Conservation (phyloP, 1,140 invertebrate species). For the Hormaphis cornu region DNA sequence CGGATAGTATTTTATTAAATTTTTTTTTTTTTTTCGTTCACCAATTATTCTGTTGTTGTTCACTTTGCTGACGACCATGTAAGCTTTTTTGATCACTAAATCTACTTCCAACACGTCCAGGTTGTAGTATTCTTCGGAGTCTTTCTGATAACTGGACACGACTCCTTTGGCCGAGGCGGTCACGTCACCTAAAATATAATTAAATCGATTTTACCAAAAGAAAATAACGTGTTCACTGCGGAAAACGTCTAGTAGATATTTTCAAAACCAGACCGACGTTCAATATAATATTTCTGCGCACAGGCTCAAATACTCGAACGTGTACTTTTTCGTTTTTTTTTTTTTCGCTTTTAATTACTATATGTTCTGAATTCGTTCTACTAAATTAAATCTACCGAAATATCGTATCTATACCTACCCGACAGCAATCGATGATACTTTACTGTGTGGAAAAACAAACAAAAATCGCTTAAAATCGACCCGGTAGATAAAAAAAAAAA, state of each 20-base stretch:
- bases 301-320: too few species aligned
- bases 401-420: too few species aligned
- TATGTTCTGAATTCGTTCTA: too few species aligned
- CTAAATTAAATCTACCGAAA: too few species aligned
- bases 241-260: too few species aligned
- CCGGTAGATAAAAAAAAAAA: not conserved
- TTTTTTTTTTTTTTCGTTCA: conserved; percentile 41
- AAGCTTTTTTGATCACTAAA: conserved; percentile 53
- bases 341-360: too few species aligned
- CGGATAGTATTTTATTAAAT: too few species aligned
- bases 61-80: conserved; percentile 56
- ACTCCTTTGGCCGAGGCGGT: conserved; percentile 53
- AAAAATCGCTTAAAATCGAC: too few species aligned
- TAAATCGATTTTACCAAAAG: too few species aligned
- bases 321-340: too few species aligned
- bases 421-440: too few species aligned
- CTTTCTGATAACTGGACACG: conserved; percentile 45
- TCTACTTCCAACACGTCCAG: conserved; percentile 53
- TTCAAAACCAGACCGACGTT: conserved; percentile 6
- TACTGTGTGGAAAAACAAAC: not conserved
- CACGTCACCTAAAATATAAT: conserved; percentile 48
- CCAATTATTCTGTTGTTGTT: conserved; percentile 60
- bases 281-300: not conserved
- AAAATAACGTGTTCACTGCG: too few species aligned
- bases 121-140: conserved; percentile 50